Evolutionary conservation across 2,113 vertebrate genomes (phyloP), one percentile per base, ranked within the genome.

Genomic region (Megalops atlanticus): DNA sequence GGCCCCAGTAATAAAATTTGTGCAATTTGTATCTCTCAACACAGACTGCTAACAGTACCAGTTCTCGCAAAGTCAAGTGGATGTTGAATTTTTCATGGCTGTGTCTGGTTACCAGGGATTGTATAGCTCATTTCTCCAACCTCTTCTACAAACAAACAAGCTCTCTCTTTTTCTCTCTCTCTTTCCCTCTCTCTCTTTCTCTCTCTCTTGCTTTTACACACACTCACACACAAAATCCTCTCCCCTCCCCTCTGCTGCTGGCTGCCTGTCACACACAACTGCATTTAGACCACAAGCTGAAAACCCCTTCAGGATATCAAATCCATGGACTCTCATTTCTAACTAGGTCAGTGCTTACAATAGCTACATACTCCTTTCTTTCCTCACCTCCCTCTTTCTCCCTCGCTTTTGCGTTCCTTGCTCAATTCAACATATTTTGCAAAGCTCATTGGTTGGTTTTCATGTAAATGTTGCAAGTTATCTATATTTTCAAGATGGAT

Each of bases 341-440:
- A 91, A 90, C 88, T 93, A 89, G 91, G 90, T 91, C 90, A 91
- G 84, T 81, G 80, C 86, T 88, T 83, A 86, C 86, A 86, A 76
- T 86, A 85, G 84, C 85, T 72, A 35, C 79, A 81, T 83, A 80
- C 79, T 80, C 71, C 74, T 79, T 14, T 64, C 58, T 58, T 47
- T 86, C 84, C 80, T 83, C 49, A 24, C 64, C 41, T 79, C 43
- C 78, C 52, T 84, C 79, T 86, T 79, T 41, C 82, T 86, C 82
- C 64, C 76, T 72, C 78, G 41, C 68, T 72, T 40, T 76, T 43
- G 52, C 27, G 47, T 10, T 58, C 33, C 33, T 77, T 18, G 31
- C 58, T 69, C 35, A 39, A 54, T 38, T 54, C 43, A 78, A 47
- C 76, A 18, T 31, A 68, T 36, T 15, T 24, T 40, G 15, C 21